Evolutionary conservation across 2,797 vertebrate genomes (phyloP).

Genomic region (Hippopotamyrus pictus): DNA sequence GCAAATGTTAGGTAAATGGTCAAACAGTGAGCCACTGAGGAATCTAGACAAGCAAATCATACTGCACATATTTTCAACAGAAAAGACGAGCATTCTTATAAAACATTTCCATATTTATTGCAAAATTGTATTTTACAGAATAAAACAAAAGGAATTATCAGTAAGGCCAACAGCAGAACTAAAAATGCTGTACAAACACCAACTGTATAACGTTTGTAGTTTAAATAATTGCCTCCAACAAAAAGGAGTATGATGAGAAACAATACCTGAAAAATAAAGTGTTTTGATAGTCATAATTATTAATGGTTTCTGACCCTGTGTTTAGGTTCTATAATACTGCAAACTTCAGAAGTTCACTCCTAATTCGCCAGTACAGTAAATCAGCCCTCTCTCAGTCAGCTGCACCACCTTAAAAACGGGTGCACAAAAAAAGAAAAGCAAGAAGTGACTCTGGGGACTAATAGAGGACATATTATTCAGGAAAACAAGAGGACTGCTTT

Average conservation of each 20-base stretch:
- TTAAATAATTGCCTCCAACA: slow-evolving; percentile 42
- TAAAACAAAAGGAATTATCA: slow-evolving; percentile 70
- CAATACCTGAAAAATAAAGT: slow-evolving; percentile 18
- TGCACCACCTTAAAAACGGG: not conserved
- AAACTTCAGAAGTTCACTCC: not conserved
- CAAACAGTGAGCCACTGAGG: not conserved
- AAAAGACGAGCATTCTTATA: slow-evolving; percentile 47
- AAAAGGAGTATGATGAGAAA: slow-evolving; percentile 16
- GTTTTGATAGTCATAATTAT: slow-evolving; percentile 4
- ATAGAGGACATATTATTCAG: not conserved
- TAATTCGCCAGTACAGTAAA: not conserved
- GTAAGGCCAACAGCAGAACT: slow-evolving; percentile 72
- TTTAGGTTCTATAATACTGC: slow-evolving; percentile 20
- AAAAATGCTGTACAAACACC: slow-evolving; percentile 63
- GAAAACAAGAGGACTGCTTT: not conserved
- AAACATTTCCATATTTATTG: slow-evolving; percentile 77
- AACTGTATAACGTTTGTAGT: slow-evolving; percentile 55
- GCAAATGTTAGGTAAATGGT: not conserved
- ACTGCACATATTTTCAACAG: not conserved
- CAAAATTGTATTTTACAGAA: slow-evolving; percentile 77
- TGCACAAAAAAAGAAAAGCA: not conserved
- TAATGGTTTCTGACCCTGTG: not conserved
- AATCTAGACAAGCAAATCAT: not conserved
- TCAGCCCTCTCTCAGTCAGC: not conserved
- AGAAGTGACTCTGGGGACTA: not conserved